Evolutionary conservation across 2,797 vertebrate species (phyloP).

Genomic region (Poeciliopsis turneri): DNA sequence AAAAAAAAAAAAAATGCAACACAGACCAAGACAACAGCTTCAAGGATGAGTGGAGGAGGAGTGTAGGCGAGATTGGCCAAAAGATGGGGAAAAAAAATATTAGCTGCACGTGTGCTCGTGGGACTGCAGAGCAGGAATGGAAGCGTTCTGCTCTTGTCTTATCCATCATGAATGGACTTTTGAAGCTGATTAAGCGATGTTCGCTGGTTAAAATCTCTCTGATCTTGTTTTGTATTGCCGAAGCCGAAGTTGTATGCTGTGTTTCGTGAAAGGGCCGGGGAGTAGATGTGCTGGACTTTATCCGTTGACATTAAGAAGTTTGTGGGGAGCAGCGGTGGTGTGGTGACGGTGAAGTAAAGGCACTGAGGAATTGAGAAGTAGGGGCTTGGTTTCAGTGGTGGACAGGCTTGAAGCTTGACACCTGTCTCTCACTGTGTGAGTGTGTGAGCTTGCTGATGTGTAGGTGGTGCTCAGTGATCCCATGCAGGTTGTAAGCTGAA

Average conservation of each 20-base stretch:
- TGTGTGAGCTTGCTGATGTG: conserved; percentile 60
- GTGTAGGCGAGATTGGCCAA: conserved; percentile 63
- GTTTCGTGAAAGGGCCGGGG: conserved; percentile 58
- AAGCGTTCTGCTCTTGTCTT: conserved; percentile 46
- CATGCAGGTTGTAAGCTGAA: conserved; percentile 72
- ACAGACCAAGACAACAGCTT: conserved; percentile 68
- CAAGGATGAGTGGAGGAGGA: conserved; percentile 70
- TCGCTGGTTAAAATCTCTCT: conserved; percentile 29
- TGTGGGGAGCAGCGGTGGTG: conserved; percentile 30
- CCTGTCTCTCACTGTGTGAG: conserved; percentile 45
- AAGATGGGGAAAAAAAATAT: conserved; percentile 69
- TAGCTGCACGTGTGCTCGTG: conserved; percentile 49
- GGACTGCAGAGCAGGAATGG: conserved; percentile 51
- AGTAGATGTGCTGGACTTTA: conserved; percentile 47
- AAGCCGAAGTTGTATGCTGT: conserved; percentile 31
- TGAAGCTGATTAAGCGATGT: conserved; percentile 53
- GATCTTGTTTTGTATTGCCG: conserved; percentile 15
- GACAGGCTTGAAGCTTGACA: conserved; percentile 34
- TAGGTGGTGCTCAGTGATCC: conserved; percentile 68
- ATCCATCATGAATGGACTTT: conserved; percentile 57
- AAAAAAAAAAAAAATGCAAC: conserved; percentile 35
- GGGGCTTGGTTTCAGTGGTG: conserved; percentile 28
- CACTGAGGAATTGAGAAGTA: conserved; percentile 37
- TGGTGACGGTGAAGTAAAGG: conserved; percentile 28
- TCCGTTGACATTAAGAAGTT: conserved; percentile 39